phyloP scores from a whole-genome alignment of 53 echinoderm and acorn worm species.

The Patiria pectinifera region DNA sequence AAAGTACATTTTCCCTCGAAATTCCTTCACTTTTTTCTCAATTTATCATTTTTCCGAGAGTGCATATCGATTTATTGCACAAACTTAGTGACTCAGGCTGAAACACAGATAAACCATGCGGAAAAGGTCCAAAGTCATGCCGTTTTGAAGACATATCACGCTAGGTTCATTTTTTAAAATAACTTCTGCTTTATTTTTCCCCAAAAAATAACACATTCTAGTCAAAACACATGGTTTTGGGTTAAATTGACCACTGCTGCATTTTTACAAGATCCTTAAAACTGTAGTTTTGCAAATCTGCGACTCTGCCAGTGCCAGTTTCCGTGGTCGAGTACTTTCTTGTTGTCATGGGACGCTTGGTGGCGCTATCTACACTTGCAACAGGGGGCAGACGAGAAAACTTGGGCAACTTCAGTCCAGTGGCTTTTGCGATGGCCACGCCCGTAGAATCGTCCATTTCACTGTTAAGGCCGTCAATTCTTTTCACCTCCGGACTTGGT shows the following conservation, averaged over 20 bases:
- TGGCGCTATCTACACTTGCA: neutral
- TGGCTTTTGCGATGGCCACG: slow-evolving; percentile 2
- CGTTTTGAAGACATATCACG: too few relatives aligned
- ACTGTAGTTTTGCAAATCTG: neutral
- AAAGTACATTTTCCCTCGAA: too few relatives aligned
- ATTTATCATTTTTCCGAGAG: too few relatives aligned
- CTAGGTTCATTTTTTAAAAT: too few relatives aligned
- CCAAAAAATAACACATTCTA: neutral
- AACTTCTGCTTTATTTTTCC: too few relatives aligned
- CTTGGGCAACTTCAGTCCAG: slow-evolving; percentile 25
- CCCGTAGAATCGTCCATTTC: neutral
- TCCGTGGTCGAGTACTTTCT: neutral
- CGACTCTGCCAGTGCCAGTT: neutral
- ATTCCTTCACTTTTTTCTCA: too few relatives aligned
- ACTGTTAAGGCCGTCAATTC: neutral
- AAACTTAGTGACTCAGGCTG: too few relatives aligned
- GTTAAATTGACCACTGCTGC: slow-evolving; percentile 5
- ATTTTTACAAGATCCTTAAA: slow-evolving; percentile 13
- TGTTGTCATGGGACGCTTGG: slow-evolving; percentile 1
- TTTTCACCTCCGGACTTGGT: neutral
- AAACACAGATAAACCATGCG: too few relatives aligned
- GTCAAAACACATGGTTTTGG: neutral
- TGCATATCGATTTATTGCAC: too few relatives aligned
- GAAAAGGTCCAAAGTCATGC: too few relatives aligned
- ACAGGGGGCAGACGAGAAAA: neutral